phyloP scores from a whole-genome alignment of 2,113 vertebrate genomes.

The Erpornis zantholeuca region DNA sequence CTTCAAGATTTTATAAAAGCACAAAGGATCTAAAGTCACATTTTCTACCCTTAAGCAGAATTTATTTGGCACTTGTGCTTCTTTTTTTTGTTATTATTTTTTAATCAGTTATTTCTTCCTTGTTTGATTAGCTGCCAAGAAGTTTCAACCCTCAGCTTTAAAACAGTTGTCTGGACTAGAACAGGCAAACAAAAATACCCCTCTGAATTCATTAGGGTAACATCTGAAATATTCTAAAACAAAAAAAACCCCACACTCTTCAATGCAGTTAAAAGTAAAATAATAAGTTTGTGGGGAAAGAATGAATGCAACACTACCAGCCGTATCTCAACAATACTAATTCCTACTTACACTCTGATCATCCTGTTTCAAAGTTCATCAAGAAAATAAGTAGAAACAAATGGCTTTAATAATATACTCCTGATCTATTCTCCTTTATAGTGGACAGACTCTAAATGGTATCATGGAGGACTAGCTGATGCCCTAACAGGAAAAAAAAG shows the following conservation, averaged over 20 bases:
- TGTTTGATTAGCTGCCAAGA: slow-evolving; percentile 38
- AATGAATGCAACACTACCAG: neutral
- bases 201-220: neutral
- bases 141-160: neutral
- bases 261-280: neutral
- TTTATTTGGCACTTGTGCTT: neutral
- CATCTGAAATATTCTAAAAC: neutral
- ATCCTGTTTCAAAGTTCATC: neutral
- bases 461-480: neutral
- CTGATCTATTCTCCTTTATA: neutral
- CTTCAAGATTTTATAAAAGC: neutral
- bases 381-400: neutral
- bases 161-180: slow-evolving; percentile 5
- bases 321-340: neutral
- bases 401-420: neutral
- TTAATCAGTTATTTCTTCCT: neutral
- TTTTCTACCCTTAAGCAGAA: neutral
- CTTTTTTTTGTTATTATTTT: neutral
- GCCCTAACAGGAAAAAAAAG: neutral
- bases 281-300: neutral
- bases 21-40: neutral
- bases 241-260: neutral
- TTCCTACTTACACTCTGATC: neutral
- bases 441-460: neutral
- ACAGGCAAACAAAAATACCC: neutral